Percentiles rank a stretch among this genome's conserved stretches.
These are phyloP conservation scores for Poeciliopsis occidentalis DNA, from an alignment of 2,113 vertebrate species.

Conservation along the genomic window DNA sequence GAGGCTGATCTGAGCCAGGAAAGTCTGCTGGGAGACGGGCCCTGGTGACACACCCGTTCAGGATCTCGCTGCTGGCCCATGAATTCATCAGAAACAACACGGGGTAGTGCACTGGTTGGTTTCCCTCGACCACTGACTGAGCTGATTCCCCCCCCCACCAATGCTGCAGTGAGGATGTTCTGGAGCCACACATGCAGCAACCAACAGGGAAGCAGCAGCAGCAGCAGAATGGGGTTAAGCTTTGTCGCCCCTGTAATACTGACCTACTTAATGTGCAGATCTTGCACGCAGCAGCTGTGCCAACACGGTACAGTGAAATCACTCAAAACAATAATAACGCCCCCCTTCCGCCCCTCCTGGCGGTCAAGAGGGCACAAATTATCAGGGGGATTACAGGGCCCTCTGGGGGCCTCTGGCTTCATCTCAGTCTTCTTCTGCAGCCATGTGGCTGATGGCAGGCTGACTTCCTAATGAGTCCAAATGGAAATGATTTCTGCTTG, in stretches of 20 bases:
- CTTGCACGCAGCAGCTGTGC: slow-evolving; percentile 43
- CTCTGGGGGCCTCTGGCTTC: slow-evolving; percentile 5
- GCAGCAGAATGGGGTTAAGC: slow-evolving; percentile 65
- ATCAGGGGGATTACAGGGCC: slow-evolving; percentile 33
- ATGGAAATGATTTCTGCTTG: neutral
- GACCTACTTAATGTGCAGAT: slow-evolving; percentile 74
- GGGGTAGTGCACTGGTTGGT: neutral
- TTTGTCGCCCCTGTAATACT: slow-evolving; percentile 69
- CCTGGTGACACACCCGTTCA: slow-evolving; percentile 15
- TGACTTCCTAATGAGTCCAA: slow-evolving; percentile 1
- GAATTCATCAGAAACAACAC: slow-evolving; percentile 37
- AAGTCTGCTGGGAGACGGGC: neutral
- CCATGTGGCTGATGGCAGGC: neutral
- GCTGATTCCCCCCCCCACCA: neutral
- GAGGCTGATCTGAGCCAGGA: neutral
- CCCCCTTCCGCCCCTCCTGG: slow-evolving; percentile 13
- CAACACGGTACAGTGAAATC: slow-evolving; percentile 42
- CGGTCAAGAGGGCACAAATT: slow-evolving; percentile 18
- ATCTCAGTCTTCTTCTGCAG: neutral
- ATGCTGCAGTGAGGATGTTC: neutral
- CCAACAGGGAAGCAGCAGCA: slow-evolving; percentile 7
- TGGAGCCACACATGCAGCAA: slow-evolving; percentile 11
- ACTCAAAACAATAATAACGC: slow-evolving; percentile 71
- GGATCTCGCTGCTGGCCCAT: neutral
- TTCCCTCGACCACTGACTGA: slow-evolving; percentile 1